These are phyloP conservation scores for Cisticola juncidis DNA, from an alignment of 2,113 vertebrate genomes.

Conservation along the genomic window DNA sequence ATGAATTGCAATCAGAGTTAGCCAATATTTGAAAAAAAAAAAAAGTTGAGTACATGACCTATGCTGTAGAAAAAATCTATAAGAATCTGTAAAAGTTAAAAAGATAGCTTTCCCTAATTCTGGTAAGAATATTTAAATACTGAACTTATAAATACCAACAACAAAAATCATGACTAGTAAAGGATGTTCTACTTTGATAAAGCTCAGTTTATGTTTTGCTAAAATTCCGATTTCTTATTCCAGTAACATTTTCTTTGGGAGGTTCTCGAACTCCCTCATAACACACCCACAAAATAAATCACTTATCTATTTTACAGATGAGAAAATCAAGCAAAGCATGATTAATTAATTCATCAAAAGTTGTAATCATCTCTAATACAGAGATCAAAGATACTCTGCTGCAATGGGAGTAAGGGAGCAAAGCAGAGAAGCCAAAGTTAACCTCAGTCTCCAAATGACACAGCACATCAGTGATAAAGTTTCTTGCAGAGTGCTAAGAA, in stretches of 20 bases:
- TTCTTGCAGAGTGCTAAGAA: neutral
- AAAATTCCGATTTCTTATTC: neutral
- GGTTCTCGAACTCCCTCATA: neutral
- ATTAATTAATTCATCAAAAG: conserved; percentile 23
- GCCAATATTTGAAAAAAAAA: neutral
- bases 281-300: neutral
- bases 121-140: neutral
- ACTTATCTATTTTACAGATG: neutral
- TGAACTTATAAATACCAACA: neutral
- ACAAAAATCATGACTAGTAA: neutral
- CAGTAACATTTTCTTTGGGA: neutral
- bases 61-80: neutral
- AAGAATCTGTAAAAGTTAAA: neutral
- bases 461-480: neutral
- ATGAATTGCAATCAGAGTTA: neutral
- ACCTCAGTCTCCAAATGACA: neutral
- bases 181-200: neutral
- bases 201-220: neutral
- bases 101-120: neutral
- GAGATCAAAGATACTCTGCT: conserved; percentile 4
- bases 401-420: neutral
- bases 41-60: neutral
- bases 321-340: neutral
- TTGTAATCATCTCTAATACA: conserved; percentile 1
- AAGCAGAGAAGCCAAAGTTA: neutral